Base-by-base conservation (phyloP, 1,140 invertebrate species). In the Delia radicum region DNA sequence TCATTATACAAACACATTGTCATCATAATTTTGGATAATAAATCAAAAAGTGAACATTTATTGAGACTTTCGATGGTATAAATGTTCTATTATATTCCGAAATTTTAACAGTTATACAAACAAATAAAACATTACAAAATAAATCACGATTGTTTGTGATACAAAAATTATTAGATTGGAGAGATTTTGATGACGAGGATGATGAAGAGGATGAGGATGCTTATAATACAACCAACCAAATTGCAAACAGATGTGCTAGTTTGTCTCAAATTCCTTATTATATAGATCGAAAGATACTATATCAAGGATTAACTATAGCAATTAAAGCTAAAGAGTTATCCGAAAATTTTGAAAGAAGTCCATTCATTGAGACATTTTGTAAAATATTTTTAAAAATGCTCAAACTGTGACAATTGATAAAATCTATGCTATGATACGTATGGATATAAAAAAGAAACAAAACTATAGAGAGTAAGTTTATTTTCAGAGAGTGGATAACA, bases 1-100 rank as follows among this genome's bases (percentile, higher is more conserved):
- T 28, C 12, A 10, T n/a, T 62, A 12, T 74, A 33, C 21, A 21
- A 33, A 7, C 63, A 74, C 21, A 61, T 74, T 18, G 48, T 7
- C 7, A n/a, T 74, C 1, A 27, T 74, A 8, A 55, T 74, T 13
- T 26, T 74, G 73, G 73, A 74, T 15, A 74, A 74, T 33, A n/a
- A 37, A 37, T 55, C 27, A 26, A 10, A 4, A 13, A 27, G 21
- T 29, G 55, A 24, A 31, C 15, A 63, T 12, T 26, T 33, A 63
- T 74, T 24, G 3, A 18, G 24, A 63, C 73, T 2, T 31, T n/a
- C 6, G 55, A 74, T 33, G 33, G 29, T 31, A 18, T 18, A 74
- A 24, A 15, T 15, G 28, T 74, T 18, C 24, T 33, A 3, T 10
- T 74, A 7, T 2, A 74, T 26, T 26, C 37, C 7, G 46, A 74